phyloP scores from a whole-genome alignment of 1,140 invertebrate species.

The Ditylenchus dipsaci region DNA sequence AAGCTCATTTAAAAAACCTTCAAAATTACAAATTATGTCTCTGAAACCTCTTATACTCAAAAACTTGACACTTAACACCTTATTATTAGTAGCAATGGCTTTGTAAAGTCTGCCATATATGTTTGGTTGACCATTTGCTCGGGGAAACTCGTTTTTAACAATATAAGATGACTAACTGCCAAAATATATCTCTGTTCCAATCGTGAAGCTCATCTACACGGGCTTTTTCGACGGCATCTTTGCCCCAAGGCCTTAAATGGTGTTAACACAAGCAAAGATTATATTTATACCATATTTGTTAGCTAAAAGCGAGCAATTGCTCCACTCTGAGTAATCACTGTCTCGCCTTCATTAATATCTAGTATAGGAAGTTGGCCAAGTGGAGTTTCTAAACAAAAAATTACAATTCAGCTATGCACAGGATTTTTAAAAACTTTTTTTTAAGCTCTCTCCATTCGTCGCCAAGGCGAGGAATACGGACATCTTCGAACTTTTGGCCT shows the following conservation, averaged over 20 bases:
- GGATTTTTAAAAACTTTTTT: too few relatives aligned
- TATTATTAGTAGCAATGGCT: too few relatives aligned
- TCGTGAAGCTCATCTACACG: not conserved
- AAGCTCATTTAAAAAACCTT: too few relatives aligned
- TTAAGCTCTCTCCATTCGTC: too few relatives aligned
- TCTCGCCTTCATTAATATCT: not conserved
- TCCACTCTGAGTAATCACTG: not conserved
- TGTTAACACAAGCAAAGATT: too few relatives aligned
- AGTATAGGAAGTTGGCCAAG: not conserved
- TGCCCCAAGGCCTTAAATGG: not conserved
- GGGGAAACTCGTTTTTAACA: not conserved
- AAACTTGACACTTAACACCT: too few relatives aligned
- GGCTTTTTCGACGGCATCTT: not conserved
- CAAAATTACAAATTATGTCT: too few relatives aligned
- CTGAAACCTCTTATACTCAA: too few relatives aligned
- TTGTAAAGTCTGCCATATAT: too few relatives aligned
- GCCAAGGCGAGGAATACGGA: too few relatives aligned
- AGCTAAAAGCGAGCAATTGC: not conserved
- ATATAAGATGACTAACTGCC: not conserved
- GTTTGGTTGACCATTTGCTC: too few relatives aligned
- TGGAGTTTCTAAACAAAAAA: not conserved
- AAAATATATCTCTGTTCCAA: not conserved
- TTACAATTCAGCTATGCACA: too few relatives aligned
- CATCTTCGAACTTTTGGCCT: constrained; percentile 26
- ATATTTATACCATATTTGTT: constrained; percentile 14